phyloP scores from a whole-genome alignment of 2,888 invertebrate genomes.

The Pterostichus madidus region DNA sequence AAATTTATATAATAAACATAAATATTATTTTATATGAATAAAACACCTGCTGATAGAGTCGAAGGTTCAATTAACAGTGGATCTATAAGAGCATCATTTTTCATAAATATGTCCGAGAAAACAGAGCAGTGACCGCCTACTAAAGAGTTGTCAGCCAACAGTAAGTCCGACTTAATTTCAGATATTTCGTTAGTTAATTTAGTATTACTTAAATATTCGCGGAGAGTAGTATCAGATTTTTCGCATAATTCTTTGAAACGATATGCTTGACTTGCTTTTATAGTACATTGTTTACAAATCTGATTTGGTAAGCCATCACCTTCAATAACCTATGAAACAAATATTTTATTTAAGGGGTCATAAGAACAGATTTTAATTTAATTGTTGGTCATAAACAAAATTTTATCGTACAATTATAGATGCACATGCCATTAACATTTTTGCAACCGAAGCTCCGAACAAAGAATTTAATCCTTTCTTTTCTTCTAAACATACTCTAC shows the following conservation, averaged over 20 bases:
- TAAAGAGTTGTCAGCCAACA: slow-evolving; percentile 53
- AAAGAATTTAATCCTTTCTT: slow-evolving; percentile 74
- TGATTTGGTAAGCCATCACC: slow-evolving; percentile 76
- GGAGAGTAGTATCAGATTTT: slow-evolving; percentile 74
- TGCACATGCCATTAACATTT: slow-evolving; percentile 76
- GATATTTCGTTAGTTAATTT: slow-evolving; percentile 68
- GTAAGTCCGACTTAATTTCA: slow-evolving; percentile 46
- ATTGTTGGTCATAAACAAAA: slow-evolving; percentile 15
- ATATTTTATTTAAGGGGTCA: not conserved
- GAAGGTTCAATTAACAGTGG: slow-evolving; percentile 52
- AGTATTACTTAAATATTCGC: slow-evolving; percentile 73
- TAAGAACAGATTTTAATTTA: not conserved
- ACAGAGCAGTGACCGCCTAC: slow-evolving; percentile 51
- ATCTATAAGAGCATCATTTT: slow-evolving; percentile 47
- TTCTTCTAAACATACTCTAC: slow-evolving; percentile 75
- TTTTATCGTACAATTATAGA: slow-evolving; percentile 73
- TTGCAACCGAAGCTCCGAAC: slow-evolving; percentile 75
- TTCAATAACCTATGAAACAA: slow-evolving; percentile 73
- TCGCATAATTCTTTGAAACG: slow-evolving; percentile 76
- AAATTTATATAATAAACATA: not conserved
- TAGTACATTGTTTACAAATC: slow-evolving; percentile 75
- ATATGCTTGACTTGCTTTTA: slow-evolving; percentile 74
- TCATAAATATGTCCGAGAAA: slow-evolving; percentile 59
- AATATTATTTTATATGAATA: not conserved
- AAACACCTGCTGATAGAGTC: slow-evolving; percentile 44